phyloP scores from a whole-genome alignment of 2,888 invertebrate species.

The Acronicta alni region DNA sequence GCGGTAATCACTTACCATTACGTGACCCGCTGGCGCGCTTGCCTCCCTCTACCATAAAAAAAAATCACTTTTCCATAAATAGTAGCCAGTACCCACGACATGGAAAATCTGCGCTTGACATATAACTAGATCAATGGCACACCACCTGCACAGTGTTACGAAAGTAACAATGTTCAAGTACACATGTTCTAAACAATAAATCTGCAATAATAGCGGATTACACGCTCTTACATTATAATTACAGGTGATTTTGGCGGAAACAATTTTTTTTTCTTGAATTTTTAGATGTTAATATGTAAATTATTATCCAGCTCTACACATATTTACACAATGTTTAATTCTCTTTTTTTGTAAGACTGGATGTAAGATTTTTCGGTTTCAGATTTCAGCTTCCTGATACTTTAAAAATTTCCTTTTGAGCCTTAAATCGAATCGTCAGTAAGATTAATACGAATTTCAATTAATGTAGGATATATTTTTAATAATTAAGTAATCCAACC shows the following conservation, averaged over 20 bases:
- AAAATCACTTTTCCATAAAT: background rate
- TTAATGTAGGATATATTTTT: too few relatives aligned
- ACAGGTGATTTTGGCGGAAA: constrained; percentile 34
- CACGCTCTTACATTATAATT: constrained; percentile 44
- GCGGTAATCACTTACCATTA: too few relatives aligned
- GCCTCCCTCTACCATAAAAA: too few relatives aligned
- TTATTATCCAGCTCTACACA: constrained; percentile 19
- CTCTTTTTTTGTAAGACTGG: too few relatives aligned
- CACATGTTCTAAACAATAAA: constrained; percentile 48
- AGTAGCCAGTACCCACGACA: background rate
- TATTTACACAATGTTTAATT: constrained; percentile 25
- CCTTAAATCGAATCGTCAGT: too few relatives aligned
- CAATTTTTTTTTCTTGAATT: constrained; percentile 18
- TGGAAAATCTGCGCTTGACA: constrained; percentile 22
- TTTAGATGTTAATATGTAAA: constrained; percentile 31
- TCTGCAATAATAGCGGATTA: constrained; percentile 37
- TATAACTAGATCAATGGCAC: constrained; percentile 29
- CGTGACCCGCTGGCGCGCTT: too few relatives aligned
- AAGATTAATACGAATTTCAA: too few relatives aligned
- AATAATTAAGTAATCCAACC: too few relatives aligned
- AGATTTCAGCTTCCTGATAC: background rate
- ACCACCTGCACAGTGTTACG: constrained; percentile 23
- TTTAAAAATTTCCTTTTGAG: too few relatives aligned
- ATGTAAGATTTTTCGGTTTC: background rate
- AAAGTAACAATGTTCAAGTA: constrained; percentile 34